Conservation (phyloP, 2,113 vertebrate species). For the Myrmophylax atrothorax region DNA sequence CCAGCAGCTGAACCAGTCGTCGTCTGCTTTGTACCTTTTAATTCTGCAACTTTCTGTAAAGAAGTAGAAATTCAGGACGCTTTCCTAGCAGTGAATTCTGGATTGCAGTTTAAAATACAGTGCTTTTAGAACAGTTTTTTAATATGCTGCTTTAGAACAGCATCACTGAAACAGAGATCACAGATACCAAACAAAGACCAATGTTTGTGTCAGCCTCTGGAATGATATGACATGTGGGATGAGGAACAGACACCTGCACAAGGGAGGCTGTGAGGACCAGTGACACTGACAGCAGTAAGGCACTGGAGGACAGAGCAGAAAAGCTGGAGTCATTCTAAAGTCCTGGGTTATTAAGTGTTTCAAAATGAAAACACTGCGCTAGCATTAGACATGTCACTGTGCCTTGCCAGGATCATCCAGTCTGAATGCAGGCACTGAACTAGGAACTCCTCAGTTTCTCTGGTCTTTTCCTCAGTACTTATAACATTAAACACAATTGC, state of each 20-base stretch:
- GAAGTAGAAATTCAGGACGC: background rate
- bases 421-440: background rate
- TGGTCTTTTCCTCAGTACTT: background rate
- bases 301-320: background rate
- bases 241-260: background rate
- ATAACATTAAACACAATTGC: background rate
- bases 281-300: background rate
- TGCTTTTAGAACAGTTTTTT: background rate
- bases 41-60: slow-evolving; percentile 77
- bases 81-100: background rate
- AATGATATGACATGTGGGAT: background rate
- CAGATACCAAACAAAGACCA: background rate
- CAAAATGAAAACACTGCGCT: background rate
- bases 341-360: background rate
- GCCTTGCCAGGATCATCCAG: background rate
- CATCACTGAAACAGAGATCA: background rate
- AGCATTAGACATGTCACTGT: accelerated
- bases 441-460: background rate
- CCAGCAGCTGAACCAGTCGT: background rate
- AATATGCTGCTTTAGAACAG: no score
- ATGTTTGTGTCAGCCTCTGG: background rate
- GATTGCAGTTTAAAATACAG: background rate
- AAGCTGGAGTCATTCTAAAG: background rate
- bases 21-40: slow-evolving; percentile 77
- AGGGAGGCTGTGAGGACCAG: background rate